phyloP scores from a whole-genome alignment of 2,888 invertebrate genomes.

The Drosophila rellima region DNA sequence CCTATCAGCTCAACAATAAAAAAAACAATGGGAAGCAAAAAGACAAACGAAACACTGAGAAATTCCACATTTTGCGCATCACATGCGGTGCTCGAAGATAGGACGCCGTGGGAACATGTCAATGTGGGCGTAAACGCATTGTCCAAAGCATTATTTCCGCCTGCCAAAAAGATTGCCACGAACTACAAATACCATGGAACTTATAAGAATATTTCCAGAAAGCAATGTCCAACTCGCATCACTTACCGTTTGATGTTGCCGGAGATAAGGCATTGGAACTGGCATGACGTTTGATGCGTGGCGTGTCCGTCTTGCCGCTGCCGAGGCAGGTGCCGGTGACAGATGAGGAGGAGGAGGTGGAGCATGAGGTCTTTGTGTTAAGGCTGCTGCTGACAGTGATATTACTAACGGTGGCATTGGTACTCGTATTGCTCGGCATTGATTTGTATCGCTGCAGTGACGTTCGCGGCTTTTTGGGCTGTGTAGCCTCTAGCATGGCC shows the following conservation, averaged over 20 bases:
- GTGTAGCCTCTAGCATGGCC: conserved; percentile 69
- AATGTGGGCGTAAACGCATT: conserved; percentile 20
- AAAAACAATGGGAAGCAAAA: conserved; percentile 22
- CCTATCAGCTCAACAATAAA: conserved; percentile 20
- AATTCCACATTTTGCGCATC: conserved; percentile 49
- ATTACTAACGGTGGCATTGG: conserved; percentile 4
- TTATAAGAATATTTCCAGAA: neutral
- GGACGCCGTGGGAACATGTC: conserved; percentile 37
- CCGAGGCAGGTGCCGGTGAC: neutral
- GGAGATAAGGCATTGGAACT: conserved; percentile 76
- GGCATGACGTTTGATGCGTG: conserved; percentile 80
- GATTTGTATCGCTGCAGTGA: conserved; percentile 83
- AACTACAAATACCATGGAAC: conserved; percentile 42
- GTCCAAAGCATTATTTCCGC: conserved; percentile 55
- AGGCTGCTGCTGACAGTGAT: conserved; percentile 8
- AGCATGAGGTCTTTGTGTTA: conserved; percentile 18
- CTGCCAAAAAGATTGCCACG: conserved; percentile 71
- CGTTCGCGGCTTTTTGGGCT: conserved; percentile 75
- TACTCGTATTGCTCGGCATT: conserved; percentile 77
- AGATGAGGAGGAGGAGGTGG: conserved; percentile 26
- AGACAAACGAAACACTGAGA: conserved; percentile 34
- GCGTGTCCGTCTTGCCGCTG: conserved; percentile 29
- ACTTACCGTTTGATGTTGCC: conserved; percentile 61
- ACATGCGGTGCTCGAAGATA: conserved; percentile 38
- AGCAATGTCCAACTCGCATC: neutral